phyloP scores from a whole-genome alignment of 2,797 vertebrate genomes.

The Fistularia tabacaria region DNA sequence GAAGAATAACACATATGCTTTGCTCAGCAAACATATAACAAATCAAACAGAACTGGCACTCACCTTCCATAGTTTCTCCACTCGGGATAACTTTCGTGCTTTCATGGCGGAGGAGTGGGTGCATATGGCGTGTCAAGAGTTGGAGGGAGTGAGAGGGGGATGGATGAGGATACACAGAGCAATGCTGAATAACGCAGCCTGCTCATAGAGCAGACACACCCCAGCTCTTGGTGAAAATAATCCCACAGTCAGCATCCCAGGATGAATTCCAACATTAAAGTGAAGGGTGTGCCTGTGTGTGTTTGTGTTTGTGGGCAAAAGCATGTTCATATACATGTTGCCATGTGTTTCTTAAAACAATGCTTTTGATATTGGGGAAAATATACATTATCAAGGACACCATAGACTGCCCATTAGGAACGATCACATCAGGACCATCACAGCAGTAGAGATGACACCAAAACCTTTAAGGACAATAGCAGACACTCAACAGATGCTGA shows the following conservation, averaged over 20 bases:
- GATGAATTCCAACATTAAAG: constrained; percentile 71
- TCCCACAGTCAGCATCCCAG: constrained; percentile 75
- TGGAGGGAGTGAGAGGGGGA: constrained; percentile 26
- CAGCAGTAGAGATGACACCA: constrained; percentile 17
- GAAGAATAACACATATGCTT: constrained; percentile 1
- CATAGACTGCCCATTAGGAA: no score
- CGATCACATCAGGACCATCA: constrained; percentile 9
- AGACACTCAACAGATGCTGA: constrained; percentile 11
- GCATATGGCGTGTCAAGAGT: constrained; percentile 31
- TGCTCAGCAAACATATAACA: constrained; percentile 1
- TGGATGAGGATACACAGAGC: constrained; percentile 49
- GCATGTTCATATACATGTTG: not conserved
- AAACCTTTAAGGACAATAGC: constrained; percentile 20
- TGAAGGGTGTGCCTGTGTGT: constrained; percentile 19
- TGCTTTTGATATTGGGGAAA: no score
- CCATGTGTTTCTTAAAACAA: no score
- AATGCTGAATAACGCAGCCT: constrained; percentile 56
- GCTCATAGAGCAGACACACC: constrained; percentile 80
- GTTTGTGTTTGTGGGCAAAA: constrained; percentile 7
- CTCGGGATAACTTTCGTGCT: constrained; percentile 79
- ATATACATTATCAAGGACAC: constrained; percentile 4
- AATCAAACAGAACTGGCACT: constrained; percentile 61
- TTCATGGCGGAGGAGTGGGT: constrained; percentile 74
- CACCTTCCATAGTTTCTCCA: constrained; percentile 88
- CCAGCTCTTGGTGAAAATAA: constrained; percentile 76